Evolutionary conservation across 2,888 invertebrate genomes (phyloP).

Genomic region (Amiota mariae): DNA sequence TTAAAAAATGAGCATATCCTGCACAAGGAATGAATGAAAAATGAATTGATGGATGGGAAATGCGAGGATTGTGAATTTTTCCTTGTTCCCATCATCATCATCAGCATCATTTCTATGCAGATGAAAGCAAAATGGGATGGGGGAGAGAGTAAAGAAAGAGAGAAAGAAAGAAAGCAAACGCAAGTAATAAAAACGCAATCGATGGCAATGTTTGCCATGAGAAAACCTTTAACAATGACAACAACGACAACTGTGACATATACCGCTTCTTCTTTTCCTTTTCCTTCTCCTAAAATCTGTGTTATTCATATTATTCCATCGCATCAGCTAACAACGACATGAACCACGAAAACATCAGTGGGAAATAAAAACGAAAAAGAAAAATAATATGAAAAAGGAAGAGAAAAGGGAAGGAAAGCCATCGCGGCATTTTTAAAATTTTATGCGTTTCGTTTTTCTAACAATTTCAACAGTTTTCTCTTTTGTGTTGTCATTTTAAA

Average conservation of each 20-base stretch:
- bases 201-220: not conserved
- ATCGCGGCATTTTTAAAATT: conserved; percentile 46
- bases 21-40: conserved; percentile 9
- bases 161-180: not conserved
- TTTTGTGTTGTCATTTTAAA: conserved; percentile 51
- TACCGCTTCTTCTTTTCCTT: no score
- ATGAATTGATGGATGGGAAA: not conserved
- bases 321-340: not conserved
- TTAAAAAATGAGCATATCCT: conserved; percentile 49
- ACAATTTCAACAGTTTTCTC: conserved; percentile 44
- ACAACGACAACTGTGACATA: not conserved
- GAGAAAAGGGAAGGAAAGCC: not conserved
- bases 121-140: no score
- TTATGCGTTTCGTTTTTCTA: conserved; percentile 44
- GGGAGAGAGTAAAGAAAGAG: not conserved
- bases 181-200: not conserved
- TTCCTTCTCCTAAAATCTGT: no score
- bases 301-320: no score
- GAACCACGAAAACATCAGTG: not conserved
- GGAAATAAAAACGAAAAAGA: not conserved
- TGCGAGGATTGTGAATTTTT: no score
- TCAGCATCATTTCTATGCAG: no score
- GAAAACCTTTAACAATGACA: not conserved
- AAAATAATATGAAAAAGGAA: not conserved
- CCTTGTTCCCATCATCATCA: no score